Evolutionary conservation across 2,888 invertebrate species (phyloP).

Genomic region (Blastobasis adustella): DNA sequence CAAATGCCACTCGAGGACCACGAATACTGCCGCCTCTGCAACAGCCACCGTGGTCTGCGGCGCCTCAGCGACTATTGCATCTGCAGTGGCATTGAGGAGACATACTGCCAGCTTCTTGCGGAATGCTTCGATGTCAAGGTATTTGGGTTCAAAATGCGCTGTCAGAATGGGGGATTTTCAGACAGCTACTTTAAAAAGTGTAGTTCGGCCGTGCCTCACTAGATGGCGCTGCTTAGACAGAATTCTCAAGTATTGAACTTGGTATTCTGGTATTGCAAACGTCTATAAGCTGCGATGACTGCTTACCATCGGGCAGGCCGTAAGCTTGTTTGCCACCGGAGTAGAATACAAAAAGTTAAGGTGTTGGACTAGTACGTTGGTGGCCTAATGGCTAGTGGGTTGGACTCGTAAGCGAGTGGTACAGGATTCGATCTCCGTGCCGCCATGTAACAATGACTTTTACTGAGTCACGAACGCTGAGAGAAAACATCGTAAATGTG

Average conservation of each 20-base stretch:
- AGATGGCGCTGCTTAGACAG: too few species aligned
- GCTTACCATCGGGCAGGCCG: not conserved
- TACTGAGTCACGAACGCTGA: too few species aligned
- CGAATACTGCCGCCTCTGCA: conserved; percentile 34
- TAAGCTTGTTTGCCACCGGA: not conserved
- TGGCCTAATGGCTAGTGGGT: not conserved
- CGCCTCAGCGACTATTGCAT: conserved; percentile 28
- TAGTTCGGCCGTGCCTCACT: too few species aligned
- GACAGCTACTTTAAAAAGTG: too few species aligned
- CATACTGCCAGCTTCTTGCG: conserved; percentile 33
- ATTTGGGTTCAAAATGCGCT: not conserved
- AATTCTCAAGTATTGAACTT: too few species aligned
- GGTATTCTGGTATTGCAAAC: too few species aligned
- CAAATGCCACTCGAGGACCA: conserved; percentile 35
- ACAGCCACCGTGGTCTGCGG: conserved; percentile 27
- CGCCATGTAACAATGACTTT: too few species aligned
- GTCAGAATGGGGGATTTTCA: not conserved
- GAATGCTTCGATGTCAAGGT: conserved; percentile 41
- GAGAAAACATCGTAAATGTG: too few species aligned
- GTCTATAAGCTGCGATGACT: too few species aligned
- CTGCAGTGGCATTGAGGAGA: conserved; percentile 34
- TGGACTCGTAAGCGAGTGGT: not conserved
- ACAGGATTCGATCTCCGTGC: not conserved
- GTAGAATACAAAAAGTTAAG: not conserved
- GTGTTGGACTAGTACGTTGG: not conserved